These are phyloP conservation scores for Phaenicophaeus curvirostris DNA, from an alignment of 2,797 vertebrate species.

Conservation along the genomic window DNA sequence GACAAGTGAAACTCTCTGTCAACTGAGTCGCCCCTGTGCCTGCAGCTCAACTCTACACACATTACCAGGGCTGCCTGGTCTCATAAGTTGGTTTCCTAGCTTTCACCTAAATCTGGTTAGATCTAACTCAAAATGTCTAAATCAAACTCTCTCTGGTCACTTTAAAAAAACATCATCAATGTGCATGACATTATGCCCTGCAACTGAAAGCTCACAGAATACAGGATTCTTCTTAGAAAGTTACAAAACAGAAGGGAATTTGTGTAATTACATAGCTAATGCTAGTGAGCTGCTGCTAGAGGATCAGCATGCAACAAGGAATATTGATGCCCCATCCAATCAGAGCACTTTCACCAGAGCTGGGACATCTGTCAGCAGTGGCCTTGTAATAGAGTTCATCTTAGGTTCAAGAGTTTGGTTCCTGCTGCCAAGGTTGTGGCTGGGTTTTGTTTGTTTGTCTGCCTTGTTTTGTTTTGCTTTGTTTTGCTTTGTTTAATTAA, in stretches of 20 bases:
- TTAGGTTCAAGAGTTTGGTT: background rate
- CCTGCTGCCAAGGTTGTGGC: background rate
- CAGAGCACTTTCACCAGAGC: background rate
- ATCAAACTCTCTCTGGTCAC: background rate
- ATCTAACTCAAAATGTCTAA: background rate
- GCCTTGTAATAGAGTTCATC: background rate
- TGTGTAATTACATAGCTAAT: background rate
- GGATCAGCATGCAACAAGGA: accelerated
- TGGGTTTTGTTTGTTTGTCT: background rate
- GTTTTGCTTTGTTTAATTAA: background rate
- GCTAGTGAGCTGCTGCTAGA: background rate
- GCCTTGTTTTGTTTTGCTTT: background rate
- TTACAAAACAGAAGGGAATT: background rate
- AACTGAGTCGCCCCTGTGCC: background rate
- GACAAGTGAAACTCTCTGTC: background rate
- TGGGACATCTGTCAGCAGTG: accelerated
- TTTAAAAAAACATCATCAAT: background rate
- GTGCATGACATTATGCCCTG: accelerated
- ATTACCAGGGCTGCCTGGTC: background rate
- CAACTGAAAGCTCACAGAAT: background rate
- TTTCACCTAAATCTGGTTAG: background rate
- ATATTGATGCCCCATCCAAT: too few species aligned
- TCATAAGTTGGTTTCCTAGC: background rate
- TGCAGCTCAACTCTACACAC: background rate
- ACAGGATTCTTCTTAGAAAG: background rate